phyloP scores from a whole-genome alignment of 2,113 vertebrate species.

The Albula goreensis region DNA sequence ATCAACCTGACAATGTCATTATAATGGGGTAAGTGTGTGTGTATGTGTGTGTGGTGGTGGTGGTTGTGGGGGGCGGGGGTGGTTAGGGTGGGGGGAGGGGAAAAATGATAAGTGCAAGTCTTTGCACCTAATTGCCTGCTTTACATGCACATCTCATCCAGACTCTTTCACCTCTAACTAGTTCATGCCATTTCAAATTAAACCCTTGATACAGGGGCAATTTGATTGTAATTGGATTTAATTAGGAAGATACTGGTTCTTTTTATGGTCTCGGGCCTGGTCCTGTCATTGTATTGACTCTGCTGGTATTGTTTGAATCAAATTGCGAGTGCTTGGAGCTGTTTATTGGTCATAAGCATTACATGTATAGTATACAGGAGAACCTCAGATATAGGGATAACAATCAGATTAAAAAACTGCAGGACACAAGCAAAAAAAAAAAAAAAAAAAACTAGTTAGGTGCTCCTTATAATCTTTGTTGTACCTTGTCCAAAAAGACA shows the following conservation, averaged over 20 bases:
- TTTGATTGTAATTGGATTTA: conserved; percentile 65
- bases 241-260: conserved; percentile 52
- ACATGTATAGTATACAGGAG: neutral
- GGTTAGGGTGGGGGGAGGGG: too few relatives aligned
- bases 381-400: too few relatives aligned
- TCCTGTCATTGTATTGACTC: conserved; percentile 4
- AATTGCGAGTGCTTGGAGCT: neutral
- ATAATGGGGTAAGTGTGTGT: neutral
- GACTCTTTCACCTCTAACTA: conserved; percentile 56
- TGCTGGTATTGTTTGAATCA: neutral
- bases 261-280: conserved; percentile 10
- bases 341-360: neutral
- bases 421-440: too few relatives aligned
- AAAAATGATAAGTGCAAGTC: neutral
- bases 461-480: too few relatives aligned
- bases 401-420: too few relatives aligned
- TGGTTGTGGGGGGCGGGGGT: too few relatives aligned
- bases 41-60: too few relatives aligned
- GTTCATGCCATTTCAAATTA: conserved; percentile 65
- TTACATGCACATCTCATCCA: conserved; percentile 49
- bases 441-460: too few relatives aligned
- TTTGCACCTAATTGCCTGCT: conserved; percentile 33
- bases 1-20: neutral
- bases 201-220: conserved; percentile 51
- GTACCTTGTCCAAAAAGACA: too few relatives aligned